These are phyloP conservation scores for Danaus chrysippus DNA, from an alignment of 2,888 invertebrate genomes.

Conservation along the genomic window DNA sequence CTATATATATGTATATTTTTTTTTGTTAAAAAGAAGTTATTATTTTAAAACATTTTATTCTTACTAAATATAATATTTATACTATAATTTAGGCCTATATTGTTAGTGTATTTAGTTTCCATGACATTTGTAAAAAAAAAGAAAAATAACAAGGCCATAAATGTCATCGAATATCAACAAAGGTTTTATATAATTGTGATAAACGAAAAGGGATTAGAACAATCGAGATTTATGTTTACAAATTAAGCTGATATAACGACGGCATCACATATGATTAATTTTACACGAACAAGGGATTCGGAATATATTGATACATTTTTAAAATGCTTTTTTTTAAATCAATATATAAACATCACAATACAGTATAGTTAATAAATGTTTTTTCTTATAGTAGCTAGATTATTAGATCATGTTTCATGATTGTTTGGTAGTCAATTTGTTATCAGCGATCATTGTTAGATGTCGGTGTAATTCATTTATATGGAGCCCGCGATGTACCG, in stretches of 20 bases:
- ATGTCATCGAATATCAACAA: constrained; percentile 37
- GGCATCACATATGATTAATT: constrained; percentile 47
- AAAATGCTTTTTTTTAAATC: constrained; percentile 69
- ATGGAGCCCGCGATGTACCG: constrained; percentile 60
- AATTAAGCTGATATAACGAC: constrained; percentile 30
- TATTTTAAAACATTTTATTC: constrained; percentile 28
- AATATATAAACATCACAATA: constrained; percentile 47
- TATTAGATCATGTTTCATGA: constrained; percentile 54
- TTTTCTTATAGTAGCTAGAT: constrained; percentile 62
- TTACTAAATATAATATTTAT: constrained; percentile 27
- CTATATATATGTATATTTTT: constrained; percentile 17
- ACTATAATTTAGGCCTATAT: constrained; percentile 29
- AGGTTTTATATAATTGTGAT: constrained; percentile 34
- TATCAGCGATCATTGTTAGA: constrained; percentile 68
- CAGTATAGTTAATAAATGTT: constrained; percentile 49
- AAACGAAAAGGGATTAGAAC: constrained; percentile 34
- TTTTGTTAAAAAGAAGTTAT: constrained; percentile 26
- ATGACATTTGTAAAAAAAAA: constrained; percentile 26
- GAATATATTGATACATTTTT: constrained; percentile 52
- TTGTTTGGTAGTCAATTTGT: constrained; percentile 63
- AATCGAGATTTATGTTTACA: constrained; percentile 39
- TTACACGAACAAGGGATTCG: constrained; percentile 68
- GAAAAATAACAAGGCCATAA: constrained; percentile 26
- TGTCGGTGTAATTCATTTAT: constrained; percentile 62
- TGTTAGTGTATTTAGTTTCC: constrained; percentile 28